Conservation (phyloP, 2,888 invertebrate genomes). For the Hemaris fuciformis region DNA sequence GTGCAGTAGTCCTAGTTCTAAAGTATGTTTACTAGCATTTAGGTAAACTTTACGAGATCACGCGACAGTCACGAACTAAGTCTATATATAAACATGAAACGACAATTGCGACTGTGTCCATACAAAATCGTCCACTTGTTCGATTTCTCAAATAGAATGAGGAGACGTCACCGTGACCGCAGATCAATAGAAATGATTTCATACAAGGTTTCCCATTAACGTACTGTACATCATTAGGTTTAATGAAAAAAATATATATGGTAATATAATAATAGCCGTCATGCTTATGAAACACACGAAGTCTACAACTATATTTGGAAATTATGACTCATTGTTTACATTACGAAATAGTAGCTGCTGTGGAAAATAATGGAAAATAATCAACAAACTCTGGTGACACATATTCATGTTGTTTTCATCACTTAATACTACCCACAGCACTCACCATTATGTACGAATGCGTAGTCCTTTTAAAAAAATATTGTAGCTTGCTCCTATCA, state of each 20-base stretch:
- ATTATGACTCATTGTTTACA: no score
- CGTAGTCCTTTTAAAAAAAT: no score
- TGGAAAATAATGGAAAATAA: no score
- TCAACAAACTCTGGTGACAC: no score
- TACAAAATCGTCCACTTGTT: conserved; percentile 23
- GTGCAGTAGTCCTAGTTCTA: background rate
- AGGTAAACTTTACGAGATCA: conserved; percentile 26
- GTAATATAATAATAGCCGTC: background rate
- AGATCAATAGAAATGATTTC: conserved; percentile 27
- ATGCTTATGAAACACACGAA: no score
- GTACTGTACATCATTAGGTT: background rate
- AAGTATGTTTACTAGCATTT: conserved; percentile 1
- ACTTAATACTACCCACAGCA: no score
- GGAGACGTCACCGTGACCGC: conserved; percentile 21
- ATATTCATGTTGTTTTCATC: no score
- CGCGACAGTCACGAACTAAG: conserved; percentile 20
- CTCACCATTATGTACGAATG: no score
- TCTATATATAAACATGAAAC: conserved; percentile 27
- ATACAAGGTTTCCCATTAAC: conserved; percentile 16
- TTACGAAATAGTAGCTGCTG: no score
- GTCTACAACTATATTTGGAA: no score
- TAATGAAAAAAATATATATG: background rate
- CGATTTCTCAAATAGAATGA: conserved; percentile 25
- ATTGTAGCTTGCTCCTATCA: no score
- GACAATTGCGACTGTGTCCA: conserved; percentile 22